Conservation (phyloP, 1,140 invertebrate genomes). For the Neuroterus valhalla region DNA sequence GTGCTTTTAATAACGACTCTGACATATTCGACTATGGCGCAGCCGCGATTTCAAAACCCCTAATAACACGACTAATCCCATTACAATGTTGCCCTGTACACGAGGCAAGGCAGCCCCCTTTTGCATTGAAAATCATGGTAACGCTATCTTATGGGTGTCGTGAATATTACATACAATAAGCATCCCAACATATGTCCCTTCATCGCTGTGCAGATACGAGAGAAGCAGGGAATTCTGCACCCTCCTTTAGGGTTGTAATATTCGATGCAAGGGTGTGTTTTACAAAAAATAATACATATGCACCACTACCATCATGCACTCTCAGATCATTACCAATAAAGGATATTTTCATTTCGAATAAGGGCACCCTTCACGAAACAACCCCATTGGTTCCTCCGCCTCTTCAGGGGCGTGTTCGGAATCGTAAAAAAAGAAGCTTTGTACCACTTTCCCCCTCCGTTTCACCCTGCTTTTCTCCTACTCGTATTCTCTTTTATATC, state of each 20-base stretch:
- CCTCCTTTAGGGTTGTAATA: conserved; percentile 10
- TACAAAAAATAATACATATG: neutral
- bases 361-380: neutral
- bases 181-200: conserved; percentile 24
- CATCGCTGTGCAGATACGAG: neutral
- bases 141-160: conserved; percentile 23
- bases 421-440: neutral
- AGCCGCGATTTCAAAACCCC: conserved; percentile 25
- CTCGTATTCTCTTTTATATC: too few species aligned
- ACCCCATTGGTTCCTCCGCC: neutral
- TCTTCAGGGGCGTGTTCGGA: conserved; percentile 18
- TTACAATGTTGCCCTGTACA: conserved; percentile 15
- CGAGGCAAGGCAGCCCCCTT: neutral
- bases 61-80: conserved; percentile 29
- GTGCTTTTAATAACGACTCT: conserved; percentile 26
- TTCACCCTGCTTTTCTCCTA: neutral
- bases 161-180: conserved; percentile 29
- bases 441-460: neutral
- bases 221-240: conserved; percentile 5
- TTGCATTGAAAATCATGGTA: conserved; percentile 22
- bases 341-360: conserved; percentile 18
- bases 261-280: conserved; percentile 15
- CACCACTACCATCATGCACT: neutral
- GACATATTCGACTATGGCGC: conserved; percentile 22
- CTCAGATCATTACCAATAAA: conserved; percentile 26